Base-by-base conservation (phyloP, 1,140 invertebrate genomes). In the Eriocheir sinensis region DNA sequence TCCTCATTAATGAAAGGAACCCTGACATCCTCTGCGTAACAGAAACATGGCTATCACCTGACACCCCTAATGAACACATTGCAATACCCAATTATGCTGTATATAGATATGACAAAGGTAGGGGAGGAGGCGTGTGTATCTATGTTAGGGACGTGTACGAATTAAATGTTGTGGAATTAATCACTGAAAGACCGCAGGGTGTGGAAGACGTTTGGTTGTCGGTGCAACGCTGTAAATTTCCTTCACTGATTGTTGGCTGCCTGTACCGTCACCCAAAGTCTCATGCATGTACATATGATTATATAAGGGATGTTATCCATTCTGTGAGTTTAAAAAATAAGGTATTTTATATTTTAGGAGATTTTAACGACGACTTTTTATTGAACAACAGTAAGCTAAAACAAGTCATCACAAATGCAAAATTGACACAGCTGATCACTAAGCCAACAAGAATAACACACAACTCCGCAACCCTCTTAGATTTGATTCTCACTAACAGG, bases 201-300 rank as follows among this genome's bases (percentile, higher is more conserved):
- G 36, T 91, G n/a, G 89, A 91, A 15, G 89, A 91, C 32, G 2
- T 91, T 48, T 91, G 89, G 89, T 27, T 91, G 6, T 12, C 89
- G 27, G 53, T 91, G 60, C 89, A 60, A 32, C n/a, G 30, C 53
- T 6, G 36, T 40, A 91, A 12, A 17, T 32, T 91, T 8, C 89
- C 44, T 6, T 48, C 89, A 32, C 8, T 60, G 9, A 91, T 91
- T 53, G 53, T 91, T 91, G 89, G 44, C 6, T 91, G 89, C 32
- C n/a, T 91, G 30, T 91, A 91, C n/a, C 30, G 89, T 15, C 89
- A 91, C 41, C 89, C 89, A 48, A 34, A 91, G n/a, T n/a, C 89
- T n/a, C 40, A 9, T 30, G 17, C 40, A 9, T 6, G 60, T 17
- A 38, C 40, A 12, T 60, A n/a, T 53, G 41, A 48, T 8, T 91